Base-by-base conservation (phyloP, 2,113 vertebrate species). In the Mobula birostris region DNA sequence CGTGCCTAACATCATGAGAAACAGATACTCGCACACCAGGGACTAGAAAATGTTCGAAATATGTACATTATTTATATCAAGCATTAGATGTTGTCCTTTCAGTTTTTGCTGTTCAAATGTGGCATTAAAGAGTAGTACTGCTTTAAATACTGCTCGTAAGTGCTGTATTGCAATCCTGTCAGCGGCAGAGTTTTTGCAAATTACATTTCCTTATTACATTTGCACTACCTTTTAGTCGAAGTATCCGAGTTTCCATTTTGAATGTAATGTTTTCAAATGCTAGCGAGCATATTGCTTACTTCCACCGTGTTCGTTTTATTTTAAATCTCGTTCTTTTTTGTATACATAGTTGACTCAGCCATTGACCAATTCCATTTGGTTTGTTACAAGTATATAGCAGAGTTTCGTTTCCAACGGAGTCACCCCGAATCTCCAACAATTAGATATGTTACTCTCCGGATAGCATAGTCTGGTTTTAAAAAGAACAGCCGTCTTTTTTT, bases 1-100 rank as follows among this genome's bases (percentile, higher is more conserved):
- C 40, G 36, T 93, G 91, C 70, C 70, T 76, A 36, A 93, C 91
- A 93, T 36, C 91, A 76, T 40, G 91, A 74, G 70, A 74, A 93
- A 56, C 91, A 93, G 56, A 72, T 27, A 19, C 68, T 87, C 24
- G 32, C 36, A 48, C 90, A 36, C 63, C 24, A 56, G 68, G 74
- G 21, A 74, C 70, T 74, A 19, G 24, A 24, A 93, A 93, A 74
- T 76, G 36, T 93, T 93, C 70, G 40, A 74, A 93, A 93, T 66
- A 29, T 27, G 70, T 48, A 12, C 12, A 11, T 74, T 93, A 40
- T 27, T 92, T 72, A 70, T 48, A 29, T 7, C 17, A 48, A 74
- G 68, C 70, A 93, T 74, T 74, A 72, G 74, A 56, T 56, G 0
- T 21, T 48, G 91, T 70, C 19, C 19, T 66, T 93, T 93, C 91